Percentiles rank a stretch among this genome's conserved stretches.
These are phyloP conservation scores for Cardiocondyla obscurior DNA, from an alignment of 1,140 invertebrate species.

Conservation along the genomic window DNA sequence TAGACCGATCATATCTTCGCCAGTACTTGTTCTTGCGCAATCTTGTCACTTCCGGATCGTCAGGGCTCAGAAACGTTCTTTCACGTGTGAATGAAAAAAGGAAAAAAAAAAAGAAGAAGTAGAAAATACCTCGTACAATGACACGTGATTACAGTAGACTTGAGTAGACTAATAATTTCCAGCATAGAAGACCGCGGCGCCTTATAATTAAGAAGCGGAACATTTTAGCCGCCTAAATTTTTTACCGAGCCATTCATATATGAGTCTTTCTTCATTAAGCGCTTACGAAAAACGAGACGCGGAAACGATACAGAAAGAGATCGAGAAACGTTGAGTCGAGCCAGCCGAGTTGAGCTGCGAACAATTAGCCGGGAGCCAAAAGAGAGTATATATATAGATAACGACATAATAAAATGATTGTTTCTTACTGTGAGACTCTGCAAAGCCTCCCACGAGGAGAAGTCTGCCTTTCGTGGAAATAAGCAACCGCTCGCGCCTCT, in stretches of 20 bases:
- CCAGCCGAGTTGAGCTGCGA: constrained; percentile 30
- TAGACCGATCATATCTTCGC: constrained; percentile 35
- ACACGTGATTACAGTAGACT: constrained; percentile 3
- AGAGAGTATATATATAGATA: constrained; percentile 18
- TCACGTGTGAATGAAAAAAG: neutral
- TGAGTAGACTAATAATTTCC: neutral
- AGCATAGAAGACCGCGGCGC: neutral
- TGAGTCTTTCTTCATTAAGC: neutral
- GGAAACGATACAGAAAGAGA: neutral
- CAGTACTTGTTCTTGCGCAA: constrained; percentile 55
- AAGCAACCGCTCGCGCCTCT: constrained; percentile 24
- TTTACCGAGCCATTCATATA: neutral
- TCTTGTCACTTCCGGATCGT: constrained; percentile 55
- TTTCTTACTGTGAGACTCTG: constrained; percentile 52
- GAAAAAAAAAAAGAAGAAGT: too few relatives aligned
- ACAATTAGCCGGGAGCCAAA: constrained; percentile 57
- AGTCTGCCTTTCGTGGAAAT: constrained; percentile 23
- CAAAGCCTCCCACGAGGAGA: constrained; percentile 54
- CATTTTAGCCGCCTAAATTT: neutral
- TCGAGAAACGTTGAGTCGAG: neutral
- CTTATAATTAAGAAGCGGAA: neutral
- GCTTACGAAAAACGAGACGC: neutral
- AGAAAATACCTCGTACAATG: constrained; percentile 35
- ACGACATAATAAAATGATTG: constrained; percentile 67
- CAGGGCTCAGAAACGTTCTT: neutral